Evolutionary conservation across 2,113 vertebrate species (phyloP), one percentile per base, ranked within the genome.

Genomic region (Sebastes fasciatus): DNA sequence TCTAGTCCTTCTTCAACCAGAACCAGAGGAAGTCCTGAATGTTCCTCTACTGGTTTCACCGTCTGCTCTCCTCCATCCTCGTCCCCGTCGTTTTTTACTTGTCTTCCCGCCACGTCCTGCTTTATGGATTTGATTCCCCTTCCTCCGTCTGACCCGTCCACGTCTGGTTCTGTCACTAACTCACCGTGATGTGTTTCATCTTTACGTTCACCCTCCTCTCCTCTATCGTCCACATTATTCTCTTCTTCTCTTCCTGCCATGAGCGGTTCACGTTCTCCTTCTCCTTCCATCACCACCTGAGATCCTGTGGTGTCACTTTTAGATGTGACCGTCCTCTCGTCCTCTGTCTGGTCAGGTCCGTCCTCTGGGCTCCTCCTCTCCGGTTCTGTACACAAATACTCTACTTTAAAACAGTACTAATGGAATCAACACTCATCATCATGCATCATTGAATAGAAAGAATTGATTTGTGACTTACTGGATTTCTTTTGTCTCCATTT

Each of bases 31-130:
- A 2, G 65, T 26, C 65, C 46, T 68, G 65, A 68, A 34, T 68
- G 46, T 48, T 48, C 46, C 46, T 48, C 46, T 11, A 2, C 46
- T 11, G 7, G 46, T 48, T 11, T 10, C 46, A 48, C 46, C 46
- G 46, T 48, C 46, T 10, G 46, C 46, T 51, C 12, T 26, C 1
- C 45, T 49, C 8, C 45, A 23, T 2, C 12, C 0, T 49, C 6
- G 3, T 6, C 23, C 0, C 0, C 1, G 14, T 45, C 19, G 12
- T 0, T 0, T 1, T 6, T 43, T 13, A 19, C 17, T 45, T 65
- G 42, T 45, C 43, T 14, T 48, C 43, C 43, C 48, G 1, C 14
- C 43, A 8, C 8, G 43, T 66, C n/a, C 6, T 23, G 19, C 6
- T 13, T 4, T 48, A 26, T 26, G 16, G 43, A 5, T 48, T 19